A percentile compares a stretch with the other conserved stretches of the same genome.
Conservation (phyloP, 2,797 vertebrate genomes). For the Oophaga sylvatica region DNA sequence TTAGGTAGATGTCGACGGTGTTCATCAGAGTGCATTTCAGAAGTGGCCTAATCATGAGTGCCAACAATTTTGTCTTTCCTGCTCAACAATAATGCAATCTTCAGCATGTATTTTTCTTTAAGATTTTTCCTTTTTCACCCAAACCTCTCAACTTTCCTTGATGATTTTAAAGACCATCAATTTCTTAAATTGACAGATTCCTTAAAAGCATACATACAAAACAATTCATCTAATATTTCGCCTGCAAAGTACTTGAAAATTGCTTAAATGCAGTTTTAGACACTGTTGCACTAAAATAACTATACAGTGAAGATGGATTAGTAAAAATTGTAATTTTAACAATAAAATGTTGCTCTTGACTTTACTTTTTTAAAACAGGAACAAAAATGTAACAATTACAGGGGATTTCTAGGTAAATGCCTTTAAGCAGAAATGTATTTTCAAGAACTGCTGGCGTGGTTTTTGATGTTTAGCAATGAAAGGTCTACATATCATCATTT, state of each 20-base stretch:
- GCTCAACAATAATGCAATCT: background rate
- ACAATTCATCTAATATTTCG: background rate
- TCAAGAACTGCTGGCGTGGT: background rate
- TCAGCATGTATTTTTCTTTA: background rate
- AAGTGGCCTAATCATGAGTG: background rate
- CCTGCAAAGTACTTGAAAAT: conserved; percentile 21
- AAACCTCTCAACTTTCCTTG: conserved; percentile 8
- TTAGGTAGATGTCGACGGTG: background rate
- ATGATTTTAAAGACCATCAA: conserved; percentile 22
- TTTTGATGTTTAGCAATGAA: background rate
- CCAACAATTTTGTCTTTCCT: background rate
- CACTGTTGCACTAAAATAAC: background rate
- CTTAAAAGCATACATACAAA: conserved; percentile 23
- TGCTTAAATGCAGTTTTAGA: conserved; percentile 21
- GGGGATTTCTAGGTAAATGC: background rate
- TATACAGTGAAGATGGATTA: background rate
- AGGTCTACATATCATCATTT: background rate
- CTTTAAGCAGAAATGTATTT: background rate
- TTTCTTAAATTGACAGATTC: conserved; percentile 28
- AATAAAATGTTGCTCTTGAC: conserved; percentile 13
- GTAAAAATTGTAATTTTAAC: conserved; percentile 1
- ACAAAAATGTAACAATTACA: background rate
- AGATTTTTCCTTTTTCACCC: background rate
- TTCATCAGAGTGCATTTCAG: background rate
- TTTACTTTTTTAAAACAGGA: background rate